Evolutionary conservation across 1,140 invertebrate species (phyloP).

Genomic region (Delia radicum): DNA sequence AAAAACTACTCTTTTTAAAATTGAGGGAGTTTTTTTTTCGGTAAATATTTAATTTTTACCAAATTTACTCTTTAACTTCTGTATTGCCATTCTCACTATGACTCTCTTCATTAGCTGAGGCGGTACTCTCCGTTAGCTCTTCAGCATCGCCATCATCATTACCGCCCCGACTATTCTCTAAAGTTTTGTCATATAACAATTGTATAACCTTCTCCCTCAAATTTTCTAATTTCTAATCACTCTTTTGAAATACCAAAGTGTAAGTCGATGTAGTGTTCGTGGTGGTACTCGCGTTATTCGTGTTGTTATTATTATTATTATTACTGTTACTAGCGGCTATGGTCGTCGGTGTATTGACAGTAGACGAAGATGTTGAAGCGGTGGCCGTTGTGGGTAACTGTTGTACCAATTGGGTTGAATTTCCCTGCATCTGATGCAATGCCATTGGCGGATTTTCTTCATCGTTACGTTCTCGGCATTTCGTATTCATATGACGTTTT

Average conservation of each 20-base stretch:
- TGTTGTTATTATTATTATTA: background rate
- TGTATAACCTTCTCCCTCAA: constrained; percentile 17
- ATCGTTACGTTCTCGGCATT: constrained; percentile 51
- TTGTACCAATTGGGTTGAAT: background rate
- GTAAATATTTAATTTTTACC: background rate
- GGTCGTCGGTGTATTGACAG: background rate
- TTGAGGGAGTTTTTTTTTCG: background rate
- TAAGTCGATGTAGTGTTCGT: constrained; percentile 38
- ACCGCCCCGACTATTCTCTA: background rate
- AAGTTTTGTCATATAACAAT: background rate
- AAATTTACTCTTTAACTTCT: background rate
- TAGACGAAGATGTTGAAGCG: background rate
- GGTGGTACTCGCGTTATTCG: constrained; percentile 30
- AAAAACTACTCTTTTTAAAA: background rate
- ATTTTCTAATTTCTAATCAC: constrained; percentile 36
- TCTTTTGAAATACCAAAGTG: constrained; percentile 45
- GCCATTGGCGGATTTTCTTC: constrained; percentile 41
- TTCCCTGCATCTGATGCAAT: background rate
- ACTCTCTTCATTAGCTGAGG: too few relatives aligned
- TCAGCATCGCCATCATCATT: background rate
- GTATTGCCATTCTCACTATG: background rate
- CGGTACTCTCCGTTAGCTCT: background rate
- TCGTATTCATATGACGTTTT: constrained; percentile 58
- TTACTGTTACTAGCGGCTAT: background rate
- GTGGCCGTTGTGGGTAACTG: background rate